phyloP scores from a whole-genome alignment of 2,888 invertebrate genomes.

The Neria commutata region DNA sequence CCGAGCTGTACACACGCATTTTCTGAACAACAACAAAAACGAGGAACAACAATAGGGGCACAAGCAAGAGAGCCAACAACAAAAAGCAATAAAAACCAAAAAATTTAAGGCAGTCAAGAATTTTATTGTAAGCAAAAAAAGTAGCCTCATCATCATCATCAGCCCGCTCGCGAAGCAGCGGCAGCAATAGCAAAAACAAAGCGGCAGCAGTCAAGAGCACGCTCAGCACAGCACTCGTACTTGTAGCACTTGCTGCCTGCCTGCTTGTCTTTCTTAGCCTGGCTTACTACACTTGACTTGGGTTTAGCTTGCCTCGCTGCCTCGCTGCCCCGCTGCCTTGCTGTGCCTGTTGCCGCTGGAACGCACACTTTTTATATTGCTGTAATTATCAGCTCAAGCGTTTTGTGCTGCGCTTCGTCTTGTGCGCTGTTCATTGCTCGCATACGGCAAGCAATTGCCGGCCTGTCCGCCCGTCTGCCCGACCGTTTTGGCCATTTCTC shows the following conservation, averaged over 20 bases:
- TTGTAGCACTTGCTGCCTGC: not conserved
- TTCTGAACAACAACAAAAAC: not conserved
- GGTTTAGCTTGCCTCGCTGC: too few species aligned
- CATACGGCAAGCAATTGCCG: too few species aligned
- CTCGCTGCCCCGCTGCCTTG: too few species aligned
- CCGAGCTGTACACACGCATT: not conserved
- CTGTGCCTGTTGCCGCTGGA: too few species aligned
- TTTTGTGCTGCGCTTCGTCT: conserved; percentile 11
- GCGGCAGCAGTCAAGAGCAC: too few species aligned
- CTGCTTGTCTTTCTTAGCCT: not conserved
- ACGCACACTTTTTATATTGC: not conserved
- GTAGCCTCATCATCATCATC: not conserved
- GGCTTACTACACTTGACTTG: not conserved
- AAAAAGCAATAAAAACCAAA: not conserved
- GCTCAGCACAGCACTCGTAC: not conserved
- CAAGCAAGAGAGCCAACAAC: not conserved
- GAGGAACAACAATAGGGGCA: not conserved
- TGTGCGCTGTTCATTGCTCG: too few species aligned
- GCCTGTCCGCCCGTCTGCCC: too few species aligned
- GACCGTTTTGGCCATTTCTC: too few species aligned
- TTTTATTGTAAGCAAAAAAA: not conserved
- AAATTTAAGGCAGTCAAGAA: not conserved
- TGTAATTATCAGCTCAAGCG: conserved; percentile 20
- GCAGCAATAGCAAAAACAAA: not conserved
- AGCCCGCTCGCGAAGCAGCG: not conserved